Evolutionary conservation across 2,888 invertebrate genomes (phyloP).

Genomic region (Phyllotreta striolata): DNA sequence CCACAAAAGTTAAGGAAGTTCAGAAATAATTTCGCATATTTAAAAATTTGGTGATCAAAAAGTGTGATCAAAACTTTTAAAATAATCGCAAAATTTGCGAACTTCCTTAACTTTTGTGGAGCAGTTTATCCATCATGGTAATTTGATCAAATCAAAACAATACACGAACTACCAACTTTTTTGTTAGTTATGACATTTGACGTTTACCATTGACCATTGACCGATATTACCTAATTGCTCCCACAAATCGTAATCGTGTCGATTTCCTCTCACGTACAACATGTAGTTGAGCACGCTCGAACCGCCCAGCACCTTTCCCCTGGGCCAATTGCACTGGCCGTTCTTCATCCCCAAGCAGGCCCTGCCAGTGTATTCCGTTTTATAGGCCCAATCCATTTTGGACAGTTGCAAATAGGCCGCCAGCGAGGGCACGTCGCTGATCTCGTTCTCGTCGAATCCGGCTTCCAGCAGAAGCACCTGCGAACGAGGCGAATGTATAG

Average conservation of each 20-base stretch:
- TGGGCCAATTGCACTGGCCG: constrained; percentile 85
- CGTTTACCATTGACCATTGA: background rate
- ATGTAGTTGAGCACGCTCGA: constrained; percentile 88
- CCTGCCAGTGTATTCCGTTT: constrained; percentile 82
- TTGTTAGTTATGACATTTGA: background rate
- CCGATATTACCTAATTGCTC: constrained; percentile 65
- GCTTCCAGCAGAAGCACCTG: constrained; percentile 80
- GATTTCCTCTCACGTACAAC: constrained; percentile 86
- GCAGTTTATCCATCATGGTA: too few species aligned
- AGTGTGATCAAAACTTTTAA: too few species aligned
- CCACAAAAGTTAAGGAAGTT: too few species aligned
- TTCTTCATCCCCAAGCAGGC: constrained; percentile 86
- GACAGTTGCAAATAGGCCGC: constrained; percentile 87
- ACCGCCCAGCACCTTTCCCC: constrained; percentile 90
- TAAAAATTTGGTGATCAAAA: too few species aligned
- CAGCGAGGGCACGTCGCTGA: constrained; percentile 85
- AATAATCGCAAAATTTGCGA: too few species aligned
- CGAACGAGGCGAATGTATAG: too few species aligned
- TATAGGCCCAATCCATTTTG: constrained; percentile 89
- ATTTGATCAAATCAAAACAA: too few species aligned
- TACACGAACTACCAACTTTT: too few species aligned
- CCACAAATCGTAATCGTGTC: constrained; percentile 89
- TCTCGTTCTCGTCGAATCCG: constrained; percentile 88
- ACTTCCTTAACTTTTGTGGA: too few species aligned
- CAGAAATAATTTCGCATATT: too few species aligned